phyloP scores from a whole-genome alignment of 1,140 invertebrate species.

The Orchesella cincta region DNA sequence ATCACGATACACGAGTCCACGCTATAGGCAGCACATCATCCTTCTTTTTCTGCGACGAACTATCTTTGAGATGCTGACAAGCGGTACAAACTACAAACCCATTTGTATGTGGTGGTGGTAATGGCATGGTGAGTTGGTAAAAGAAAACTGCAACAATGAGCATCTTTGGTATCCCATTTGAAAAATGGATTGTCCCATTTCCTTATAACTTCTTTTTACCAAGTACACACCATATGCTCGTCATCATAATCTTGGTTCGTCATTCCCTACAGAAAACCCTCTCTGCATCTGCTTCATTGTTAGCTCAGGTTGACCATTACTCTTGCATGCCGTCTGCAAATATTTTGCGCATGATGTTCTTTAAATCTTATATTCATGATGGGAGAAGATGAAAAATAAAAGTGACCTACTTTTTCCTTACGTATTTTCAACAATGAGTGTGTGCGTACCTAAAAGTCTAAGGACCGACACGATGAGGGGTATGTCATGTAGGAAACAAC shows the following conservation, averaged over 20 bases:
- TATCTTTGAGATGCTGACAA: too few species aligned
- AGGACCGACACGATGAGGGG: too few species aligned
- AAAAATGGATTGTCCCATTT: background rate
- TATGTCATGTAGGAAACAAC: too few species aligned
- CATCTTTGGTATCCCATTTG: background rate
- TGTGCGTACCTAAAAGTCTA: too few species aligned
- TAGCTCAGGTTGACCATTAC: background rate
- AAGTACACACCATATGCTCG: too few species aligned
- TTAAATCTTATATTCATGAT: background rate
- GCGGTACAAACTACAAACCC: too few species aligned
- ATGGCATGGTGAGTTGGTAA: background rate
- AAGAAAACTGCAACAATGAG: background rate
- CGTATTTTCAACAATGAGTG: background rate
- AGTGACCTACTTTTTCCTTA: constrained; percentile 15
- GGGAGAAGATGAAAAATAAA: background rate
- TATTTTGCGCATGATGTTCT: background rate
- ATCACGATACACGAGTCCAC: too few species aligned
- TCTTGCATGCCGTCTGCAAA: background rate
- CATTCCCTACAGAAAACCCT: background rate
- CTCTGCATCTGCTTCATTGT: too few species aligned
- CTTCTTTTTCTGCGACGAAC: too few species aligned
- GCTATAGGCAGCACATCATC: too few species aligned
- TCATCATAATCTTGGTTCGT: too few species aligned
- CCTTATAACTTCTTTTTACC: background rate
- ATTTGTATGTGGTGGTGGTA: background rate